phyloP scores from a whole-genome alignment of 2,797 vertebrate genomes.

The Danionella dracula region DNA sequence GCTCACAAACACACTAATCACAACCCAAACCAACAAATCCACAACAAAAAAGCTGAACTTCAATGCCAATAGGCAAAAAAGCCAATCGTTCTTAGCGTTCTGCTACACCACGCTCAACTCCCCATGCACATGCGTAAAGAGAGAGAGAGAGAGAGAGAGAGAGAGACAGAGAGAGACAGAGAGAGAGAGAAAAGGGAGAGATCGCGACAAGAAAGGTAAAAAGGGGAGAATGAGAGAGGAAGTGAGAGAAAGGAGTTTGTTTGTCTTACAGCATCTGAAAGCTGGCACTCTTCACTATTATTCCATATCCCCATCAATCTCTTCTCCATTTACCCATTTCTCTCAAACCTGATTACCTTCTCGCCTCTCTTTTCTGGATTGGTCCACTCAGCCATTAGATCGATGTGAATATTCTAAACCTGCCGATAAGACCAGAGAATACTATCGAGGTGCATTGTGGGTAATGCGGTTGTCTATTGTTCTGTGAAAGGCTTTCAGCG shows the following conservation, averaged over 20 bases:
- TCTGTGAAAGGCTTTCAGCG: conserved; percentile 66
- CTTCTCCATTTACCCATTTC: neutral
- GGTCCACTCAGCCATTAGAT: conserved; percentile 43
- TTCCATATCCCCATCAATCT: neutral
- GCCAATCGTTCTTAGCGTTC: neutral
- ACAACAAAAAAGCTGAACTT: too few species aligned
- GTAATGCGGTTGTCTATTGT: conserved; percentile 69
- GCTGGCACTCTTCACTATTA: neutral
- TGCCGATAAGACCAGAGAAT: conserved; percentile 56
- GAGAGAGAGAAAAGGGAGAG: conserved; percentile 44
- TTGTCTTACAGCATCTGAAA: too few species aligned
- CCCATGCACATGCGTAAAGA: too few species aligned
- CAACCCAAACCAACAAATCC: too few species aligned
- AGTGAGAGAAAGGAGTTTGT: too few species aligned
- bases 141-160: conserved; percentile 4
- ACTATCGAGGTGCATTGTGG: conserved; percentile 67
- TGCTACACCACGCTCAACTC: too few species aligned
- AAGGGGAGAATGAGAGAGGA: neutral
- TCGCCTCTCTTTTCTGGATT: neutral
- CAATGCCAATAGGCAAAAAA: too few species aligned
- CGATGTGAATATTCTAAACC: conserved; percentile 64
- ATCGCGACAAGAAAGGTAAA: too few species aligned
- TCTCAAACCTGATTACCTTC: conserved; percentile 13
- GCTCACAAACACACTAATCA: too few species aligned
- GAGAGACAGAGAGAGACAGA: conserved; percentile 22